phyloP scores from a whole-genome alignment of 2,797 vertebrate genomes.

The Hypotaenidia philippensis region DNA sequence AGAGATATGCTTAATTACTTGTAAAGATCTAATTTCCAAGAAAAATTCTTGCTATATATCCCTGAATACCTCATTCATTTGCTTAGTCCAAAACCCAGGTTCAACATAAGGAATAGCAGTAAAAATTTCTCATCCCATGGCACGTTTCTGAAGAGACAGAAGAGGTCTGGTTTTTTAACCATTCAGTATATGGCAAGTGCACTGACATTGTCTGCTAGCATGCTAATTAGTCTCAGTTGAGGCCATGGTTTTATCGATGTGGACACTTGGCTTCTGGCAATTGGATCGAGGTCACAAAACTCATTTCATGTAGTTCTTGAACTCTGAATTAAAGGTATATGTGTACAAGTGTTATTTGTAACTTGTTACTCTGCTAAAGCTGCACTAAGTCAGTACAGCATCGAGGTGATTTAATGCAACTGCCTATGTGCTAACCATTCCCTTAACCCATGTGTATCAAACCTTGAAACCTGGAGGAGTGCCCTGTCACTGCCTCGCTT shows the following conservation, averaged over 20 bases:
- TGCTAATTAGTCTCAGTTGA: background rate
- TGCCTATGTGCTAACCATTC: background rate
- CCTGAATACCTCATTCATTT: background rate
- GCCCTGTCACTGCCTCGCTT: background rate
- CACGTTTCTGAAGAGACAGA: background rate
- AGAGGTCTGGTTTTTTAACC: background rate
- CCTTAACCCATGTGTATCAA: background rate
- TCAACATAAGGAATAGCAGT: fast-evolving
- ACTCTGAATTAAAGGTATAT: conserved; percentile 12
- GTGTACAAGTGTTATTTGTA: conserved; percentile 20
- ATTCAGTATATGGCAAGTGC: background rate
- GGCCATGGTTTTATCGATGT: background rate
- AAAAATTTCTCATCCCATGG: background rate
- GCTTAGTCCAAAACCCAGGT: background rate
- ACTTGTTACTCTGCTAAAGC: background rate
- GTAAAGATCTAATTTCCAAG: background rate
- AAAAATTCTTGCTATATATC: background rate
- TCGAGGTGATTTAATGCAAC: background rate
- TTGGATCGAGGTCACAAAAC: background rate
- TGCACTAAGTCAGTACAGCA: background rate
- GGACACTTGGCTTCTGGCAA: background rate
- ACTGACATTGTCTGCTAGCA: background rate
- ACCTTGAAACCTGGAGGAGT: background rate
- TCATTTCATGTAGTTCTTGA: conserved; percentile 22
- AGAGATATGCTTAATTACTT: background rate